A percentile compares a stretch with the other conserved stretches of the same genome.
These are phyloP conservation scores for Oreotrochilus melanogaster DNA, from an alignment of 2,113 vertebrate genomes.

Conservation along the genomic window DNA sequence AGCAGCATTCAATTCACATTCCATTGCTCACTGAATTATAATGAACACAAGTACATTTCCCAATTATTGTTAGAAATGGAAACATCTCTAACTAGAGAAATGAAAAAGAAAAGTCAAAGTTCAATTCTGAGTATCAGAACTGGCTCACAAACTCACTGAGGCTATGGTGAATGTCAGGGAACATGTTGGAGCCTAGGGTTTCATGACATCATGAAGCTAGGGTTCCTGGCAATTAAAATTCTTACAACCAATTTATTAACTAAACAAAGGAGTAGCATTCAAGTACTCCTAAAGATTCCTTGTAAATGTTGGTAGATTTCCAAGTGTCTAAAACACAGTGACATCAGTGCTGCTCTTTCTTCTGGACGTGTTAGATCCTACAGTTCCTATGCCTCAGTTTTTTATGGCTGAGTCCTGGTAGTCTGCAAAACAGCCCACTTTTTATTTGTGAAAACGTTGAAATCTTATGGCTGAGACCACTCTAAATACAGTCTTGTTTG, in stretches of 20 bases:
- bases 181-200: background rate
- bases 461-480: background rate
- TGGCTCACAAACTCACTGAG: background rate
- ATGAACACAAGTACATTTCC: background rate
- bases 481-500: background rate
- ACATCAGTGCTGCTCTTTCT: background rate
- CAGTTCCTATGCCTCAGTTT: background rate
- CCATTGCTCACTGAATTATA: background rate
- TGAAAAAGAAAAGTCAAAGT: slow-evolving; percentile 18
- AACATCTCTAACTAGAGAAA: background rate
- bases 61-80: background rate
- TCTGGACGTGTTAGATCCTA: background rate
- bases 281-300: background rate
- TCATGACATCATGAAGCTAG: background rate
- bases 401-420: background rate
- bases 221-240: background rate
- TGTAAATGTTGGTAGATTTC: background rate
- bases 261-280: background rate
- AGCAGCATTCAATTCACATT: background rate
- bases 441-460: background rate
- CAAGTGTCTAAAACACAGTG: background rate
- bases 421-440: background rate
- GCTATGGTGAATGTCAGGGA: background rate
- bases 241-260: background rate
- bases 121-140: slow-evolving; percentile 5